Evolutionary conservation across 2,888 invertebrate species (phyloP), one percentile per base, ranked within the genome.

Genomic region (Oasisia sp.): DNA sequence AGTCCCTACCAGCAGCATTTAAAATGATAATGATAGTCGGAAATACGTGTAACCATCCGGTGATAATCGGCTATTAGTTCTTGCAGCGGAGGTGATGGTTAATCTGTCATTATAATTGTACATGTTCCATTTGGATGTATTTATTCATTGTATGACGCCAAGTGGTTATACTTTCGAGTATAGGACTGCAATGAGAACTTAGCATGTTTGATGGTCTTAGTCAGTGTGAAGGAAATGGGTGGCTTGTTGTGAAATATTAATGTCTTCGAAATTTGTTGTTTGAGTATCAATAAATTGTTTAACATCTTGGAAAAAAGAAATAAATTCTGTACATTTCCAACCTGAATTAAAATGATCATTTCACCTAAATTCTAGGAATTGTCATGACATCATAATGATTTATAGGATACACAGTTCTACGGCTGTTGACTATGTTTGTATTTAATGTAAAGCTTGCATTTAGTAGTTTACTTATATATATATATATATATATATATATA

Each of bases 11-110:
- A 74, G 74, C 74, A 19, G n/a, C 74, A 74, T 7, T 74, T 74
- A 19, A 19, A 74, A 74, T 74, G 74, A 27, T 74, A 74, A 74
- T 74, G 74, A 74, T 74, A 74, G 74, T 74, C 74, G 27, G 74
- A 74, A 74, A 74, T 74, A n/a, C 27, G 7, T 74, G 19, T 74
- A 74, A 74, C 74, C n/a, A 5, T 7, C n/a, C 3, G n/a, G 74
- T 27, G 74, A 74, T 74, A 74, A 74, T 74, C n/a, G 74, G 74
- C 27, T 74, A 74, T 74, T 74, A 74, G 74, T 74, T 74, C 74
- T 27, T 5, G 74, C 74, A 74, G 74, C n/a, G 27, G 19, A 74
- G 74, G 74, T 74, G 74, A 74, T 27, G 27, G 74, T 74, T 74
- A 74, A n/a, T 74, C n/a, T 74, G 74, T 74, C 27, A 74, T 74